These are phyloP conservation scores for Mayetiola destructor DNA, from an alignment of 2,888 invertebrate genomes.

Conservation along the genomic window DNA sequence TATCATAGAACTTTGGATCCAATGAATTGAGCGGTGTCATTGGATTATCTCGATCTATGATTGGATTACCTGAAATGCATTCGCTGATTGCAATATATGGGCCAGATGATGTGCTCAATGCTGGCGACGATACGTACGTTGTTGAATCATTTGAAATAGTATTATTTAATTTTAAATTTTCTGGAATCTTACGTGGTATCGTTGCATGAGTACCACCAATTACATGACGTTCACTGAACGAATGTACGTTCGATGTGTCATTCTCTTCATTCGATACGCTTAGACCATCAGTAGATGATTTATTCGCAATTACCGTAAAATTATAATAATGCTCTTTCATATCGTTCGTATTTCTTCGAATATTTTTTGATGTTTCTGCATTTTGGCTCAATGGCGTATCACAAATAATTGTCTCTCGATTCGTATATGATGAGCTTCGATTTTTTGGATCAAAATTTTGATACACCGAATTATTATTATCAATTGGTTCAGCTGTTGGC, in stretches of 20 bases:
- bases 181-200: slow-evolving; percentile 30
- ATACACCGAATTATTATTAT: slow-evolving; percentile 19
- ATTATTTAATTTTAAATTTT: slow-evolving; percentile 32
- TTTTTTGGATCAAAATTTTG: slow-evolving; percentile 28
- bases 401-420: slow-evolving; percentile 29
- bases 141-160: slow-evolving; percentile 26
- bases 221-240: background rate
- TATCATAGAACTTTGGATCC: slow-evolving; percentile 43
- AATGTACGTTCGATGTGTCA: background rate
- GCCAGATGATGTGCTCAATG: slow-evolving; percentile 54
- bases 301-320: slow-evolving; percentile 2
- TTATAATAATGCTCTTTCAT: slow-evolving; percentile 14
- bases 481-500: slow-evolving; percentile 15
- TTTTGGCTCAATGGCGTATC: slow-evolving; percentile 20
- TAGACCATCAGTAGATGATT: slow-evolving; percentile 22
- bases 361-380: no score
- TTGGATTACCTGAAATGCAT: slow-evolving; percentile 68
- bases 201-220: slow-evolving; percentile 17
- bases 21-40: slow-evolving; percentile 34
- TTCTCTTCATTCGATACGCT: slow-evolving; percentile 24
- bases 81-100: slow-evolving; percentile 88
- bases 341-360: background rate
- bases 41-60: slow-evolving; percentile 24
- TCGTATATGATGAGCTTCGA: slow-evolving; percentile 33
- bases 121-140: slow-evolving; percentile 45